These are phyloP conservation scores for Holocentrus rufus DNA, from an alignment of 2,797 vertebrate species.

Conservation along the genomic window DNA sequence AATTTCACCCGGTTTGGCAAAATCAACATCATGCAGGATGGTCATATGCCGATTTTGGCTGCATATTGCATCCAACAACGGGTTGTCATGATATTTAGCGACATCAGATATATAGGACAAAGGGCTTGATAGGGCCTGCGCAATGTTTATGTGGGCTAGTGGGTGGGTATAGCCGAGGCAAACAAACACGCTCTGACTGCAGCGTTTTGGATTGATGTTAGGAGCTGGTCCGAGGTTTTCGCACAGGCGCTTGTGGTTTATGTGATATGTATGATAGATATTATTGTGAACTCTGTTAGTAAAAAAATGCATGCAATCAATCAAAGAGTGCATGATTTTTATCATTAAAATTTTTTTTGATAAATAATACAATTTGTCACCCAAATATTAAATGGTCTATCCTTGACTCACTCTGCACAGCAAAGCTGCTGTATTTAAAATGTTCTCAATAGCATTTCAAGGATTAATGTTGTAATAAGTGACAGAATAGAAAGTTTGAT, in stretches of 20 bases:
- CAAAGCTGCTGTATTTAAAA: conserved; percentile 18
- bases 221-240: conserved; percentile 28
- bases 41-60: not conserved
- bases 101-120: conserved; percentile 68
- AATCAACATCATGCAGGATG: not conserved
- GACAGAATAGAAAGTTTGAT: conserved; percentile 21
- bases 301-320: conserved; percentile 26
- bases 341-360: conserved; percentile 33
- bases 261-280: not conserved
- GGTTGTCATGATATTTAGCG: conserved; percentile 70
- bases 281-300: not conserved
- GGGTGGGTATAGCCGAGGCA: conserved; percentile 74
- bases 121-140: conserved; percentile 74
- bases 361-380: conserved; percentile 19
- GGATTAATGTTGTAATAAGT: conserved; percentile 18
- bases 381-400: not conserved
- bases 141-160: conserved; percentile 77
- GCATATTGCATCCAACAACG: conserved; percentile 41
- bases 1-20: conserved; percentile 10
- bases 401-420: conserved; percentile 26
- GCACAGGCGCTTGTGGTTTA: conserved; percentile 19
- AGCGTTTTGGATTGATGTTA: conserved; percentile 66
- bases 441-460: not conserved
- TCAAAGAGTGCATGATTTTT: not conserved
- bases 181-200: conserved; percentile 79